Base-by-base conservation (phyloP, 37 sponge, comb jelly and placozoan genomes). In the Diacarnus erythraeanus region DNA sequence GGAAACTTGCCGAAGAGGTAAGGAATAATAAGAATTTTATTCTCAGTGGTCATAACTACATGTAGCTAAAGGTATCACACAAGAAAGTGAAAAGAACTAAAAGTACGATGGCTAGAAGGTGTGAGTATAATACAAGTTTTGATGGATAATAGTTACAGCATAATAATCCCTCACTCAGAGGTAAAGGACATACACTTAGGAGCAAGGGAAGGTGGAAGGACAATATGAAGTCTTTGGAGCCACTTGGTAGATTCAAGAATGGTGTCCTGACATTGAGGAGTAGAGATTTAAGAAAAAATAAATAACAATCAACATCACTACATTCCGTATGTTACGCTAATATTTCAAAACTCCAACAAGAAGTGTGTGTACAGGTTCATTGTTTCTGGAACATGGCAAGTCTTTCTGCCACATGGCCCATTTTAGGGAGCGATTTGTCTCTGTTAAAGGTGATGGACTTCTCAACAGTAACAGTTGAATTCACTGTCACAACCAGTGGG, bases 171-270 rank as follows among this genome's bases (percentile, higher is more conserved):
- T 61, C 30, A 23, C 25, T 61, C 64, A 61, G 64, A 25, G 64
- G 64, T 20, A 54, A 54, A 54, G 57, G 57, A 38, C 66, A n/a
- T n/a, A n/a, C n/a, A 27, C 27, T 5, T 39, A 80, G 77, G 67
- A 72, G 76, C 1, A 81, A 43, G 39, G 87, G 87, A 39, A 29
- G 88, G 0, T 88, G 88, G 88, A 81, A 77, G 74, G 88, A 88
- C 23, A 77, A 41, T 0, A 60, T 70, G 2, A 81, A 59, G 42
- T 68, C 77, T 0, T 51, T 88, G 63, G 82, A 82, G 0, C 88
- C 88, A 72, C 36, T 64, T 18, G 88, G 88, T 10, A 82, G 42
- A 12, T 82, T 82, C 58, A 88, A 59, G 63, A 71, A 44, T 38
- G 83, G 82, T 54, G 78, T 76, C 1, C 42, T 18, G 21, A 75